Percentiles rank a stretch among this genome's conserved stretches.
Evolutionary conservation across 2,888 invertebrate species (phyloP).

Genomic region (Mythimna pallens): DNA sequence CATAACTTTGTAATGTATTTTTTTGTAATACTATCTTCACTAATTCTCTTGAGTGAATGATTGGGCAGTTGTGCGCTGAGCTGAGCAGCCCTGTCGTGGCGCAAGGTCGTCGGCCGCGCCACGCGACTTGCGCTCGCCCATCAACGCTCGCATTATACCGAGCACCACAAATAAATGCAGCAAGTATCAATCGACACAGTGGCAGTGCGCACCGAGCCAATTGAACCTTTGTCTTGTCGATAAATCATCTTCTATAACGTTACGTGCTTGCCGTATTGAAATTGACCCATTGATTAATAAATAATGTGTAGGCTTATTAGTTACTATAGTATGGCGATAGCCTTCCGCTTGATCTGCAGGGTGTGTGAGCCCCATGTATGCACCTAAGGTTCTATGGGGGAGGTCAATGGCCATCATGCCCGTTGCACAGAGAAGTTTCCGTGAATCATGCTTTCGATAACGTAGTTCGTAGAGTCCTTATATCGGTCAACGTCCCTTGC

Average conservation of each 20-base stretch:
- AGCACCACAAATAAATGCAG: slow-evolving; percentile 41
- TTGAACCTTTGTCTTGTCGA: slow-evolving; percentile 35
- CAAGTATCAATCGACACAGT: slow-evolving; percentile 36
- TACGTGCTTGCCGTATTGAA: background rate
- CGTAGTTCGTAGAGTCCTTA: no score
- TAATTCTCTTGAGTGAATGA: background rate
- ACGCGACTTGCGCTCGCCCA: slow-evolving; percentile 62
- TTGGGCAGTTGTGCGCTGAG: background rate
- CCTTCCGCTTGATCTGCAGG: no score
- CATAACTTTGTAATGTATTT: background rate
- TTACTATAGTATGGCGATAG: background rate
- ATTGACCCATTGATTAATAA: background rate
- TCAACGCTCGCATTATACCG: slow-evolving; percentile 33
- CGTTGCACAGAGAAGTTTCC: no score
- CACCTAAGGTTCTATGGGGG: no score
- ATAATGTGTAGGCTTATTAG: background rate
- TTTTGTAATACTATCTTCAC: background rate
- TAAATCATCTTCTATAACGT: slow-evolving; percentile 5
- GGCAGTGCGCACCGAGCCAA: slow-evolving; percentile 31
- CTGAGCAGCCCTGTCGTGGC: slow-evolving; percentile 37
- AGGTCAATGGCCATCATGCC: no score
- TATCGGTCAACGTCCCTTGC: no score
- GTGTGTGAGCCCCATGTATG: no score
- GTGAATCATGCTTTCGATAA: no score
- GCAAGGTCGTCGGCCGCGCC: slow-evolving; percentile 76